A percentile compares a stretch with the other conserved stretches of the same genome.
Evolutionary conservation across 2,888 invertebrate species (phyloP).

Genomic region (Phengaris arion): DNA sequence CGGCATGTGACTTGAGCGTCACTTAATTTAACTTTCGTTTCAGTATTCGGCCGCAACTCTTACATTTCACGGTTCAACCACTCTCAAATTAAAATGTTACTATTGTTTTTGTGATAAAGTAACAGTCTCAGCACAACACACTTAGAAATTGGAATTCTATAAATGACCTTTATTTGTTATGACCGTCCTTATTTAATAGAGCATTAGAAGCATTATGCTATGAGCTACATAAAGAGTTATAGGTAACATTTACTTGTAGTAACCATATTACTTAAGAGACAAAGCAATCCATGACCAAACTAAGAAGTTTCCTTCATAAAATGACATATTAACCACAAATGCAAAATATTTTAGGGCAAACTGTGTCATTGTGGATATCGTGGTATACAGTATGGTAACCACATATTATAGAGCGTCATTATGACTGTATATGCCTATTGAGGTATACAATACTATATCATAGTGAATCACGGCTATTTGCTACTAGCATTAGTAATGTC

Average conservation of each 20-base stretch:
- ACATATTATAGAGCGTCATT: no score
- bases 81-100: neutral
- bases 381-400: neutral
- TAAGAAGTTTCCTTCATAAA: neutral
- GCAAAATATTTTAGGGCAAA: neutral
- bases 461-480: conserved; percentile 33
- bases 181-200: neutral
- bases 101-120: neutral
- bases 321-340: neutral
- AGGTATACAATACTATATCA: neutral
- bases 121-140: neutral
- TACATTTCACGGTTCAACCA: neutral
- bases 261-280: neutral
- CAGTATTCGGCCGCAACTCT: no score
- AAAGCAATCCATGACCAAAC: neutral
- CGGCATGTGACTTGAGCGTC: no score
- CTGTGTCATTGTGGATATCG: neutral
- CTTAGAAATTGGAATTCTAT: no score
- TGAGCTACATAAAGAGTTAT: no score
- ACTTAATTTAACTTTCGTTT: no score
- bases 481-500: conserved; percentile 37
- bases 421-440: no score
- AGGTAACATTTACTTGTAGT: neutral
- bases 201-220: neutral
- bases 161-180: neutral